Conservation (phyloP, 2,888 invertebrate genomes). For the Alloplasta piceator region DNA sequence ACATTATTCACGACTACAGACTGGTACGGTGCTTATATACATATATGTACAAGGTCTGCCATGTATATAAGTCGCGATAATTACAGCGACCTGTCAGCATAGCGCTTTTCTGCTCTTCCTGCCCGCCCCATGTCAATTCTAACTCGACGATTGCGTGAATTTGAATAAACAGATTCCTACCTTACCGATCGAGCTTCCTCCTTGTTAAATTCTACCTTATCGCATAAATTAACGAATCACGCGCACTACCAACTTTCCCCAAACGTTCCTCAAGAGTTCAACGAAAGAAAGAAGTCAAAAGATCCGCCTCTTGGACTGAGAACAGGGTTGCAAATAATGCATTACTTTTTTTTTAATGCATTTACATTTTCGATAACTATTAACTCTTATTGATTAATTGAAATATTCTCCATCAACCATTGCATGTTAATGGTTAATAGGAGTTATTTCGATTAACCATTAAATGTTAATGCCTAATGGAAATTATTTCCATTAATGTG, state of each 20-base stretch:
- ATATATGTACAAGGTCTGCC: not conserved
- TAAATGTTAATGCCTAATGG: too few relatives aligned
- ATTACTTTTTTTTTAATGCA: too few relatives aligned
- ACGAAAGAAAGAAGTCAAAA: too few relatives aligned
- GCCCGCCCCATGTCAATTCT: not conserved
- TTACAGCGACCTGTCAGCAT: conserved; percentile 73
- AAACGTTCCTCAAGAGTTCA: too few relatives aligned
- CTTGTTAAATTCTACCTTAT: not conserved
- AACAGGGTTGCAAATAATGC: too few relatives aligned
- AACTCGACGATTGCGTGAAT: conserved; percentile 56
- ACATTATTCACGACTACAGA: conserved; percentile 80
- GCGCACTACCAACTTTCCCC: conserved; percentile 31
- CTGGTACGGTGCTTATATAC: conserved; percentile 7
- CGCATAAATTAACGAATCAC: conserved; percentile 12
- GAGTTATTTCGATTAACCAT: too few relatives aligned
- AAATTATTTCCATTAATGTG: too few relatives aligned
- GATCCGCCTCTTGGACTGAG: too few relatives aligned
- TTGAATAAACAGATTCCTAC: conserved; percentile 58
- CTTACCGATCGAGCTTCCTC: conserved; percentile 17
- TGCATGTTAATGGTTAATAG: too few relatives aligned
- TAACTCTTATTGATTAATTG: too few relatives aligned
- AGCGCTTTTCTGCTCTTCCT: conserved; percentile 18
- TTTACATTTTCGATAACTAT: too few relatives aligned
- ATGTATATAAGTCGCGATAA: conserved; percentile 71
- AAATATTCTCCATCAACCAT: too few relatives aligned